A percentile compares a stretch with the other conserved stretches of the same genome.
Evolutionary conservation across 2,797 vertebrate genomes (phyloP).

Genomic region (Acipenser transmontanus): DNA sequence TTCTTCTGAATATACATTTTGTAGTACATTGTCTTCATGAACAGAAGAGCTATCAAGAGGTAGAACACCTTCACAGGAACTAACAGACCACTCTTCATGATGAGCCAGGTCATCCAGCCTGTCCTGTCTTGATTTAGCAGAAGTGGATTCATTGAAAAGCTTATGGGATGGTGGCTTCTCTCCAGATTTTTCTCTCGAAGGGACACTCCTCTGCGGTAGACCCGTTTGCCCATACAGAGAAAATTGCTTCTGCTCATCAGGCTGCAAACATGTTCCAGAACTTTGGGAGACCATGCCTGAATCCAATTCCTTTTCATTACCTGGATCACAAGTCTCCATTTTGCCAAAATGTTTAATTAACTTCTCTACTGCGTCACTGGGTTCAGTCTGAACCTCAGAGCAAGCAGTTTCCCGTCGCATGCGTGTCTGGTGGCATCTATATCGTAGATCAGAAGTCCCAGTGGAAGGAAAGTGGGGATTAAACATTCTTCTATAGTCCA

Average conservation of each 20-base stretch:
- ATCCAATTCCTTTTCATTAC: constrained; percentile 42
- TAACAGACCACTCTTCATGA: constrained; percentile 36
- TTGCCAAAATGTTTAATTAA: constrained; percentile 62
- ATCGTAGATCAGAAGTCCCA: constrained; percentile 35
- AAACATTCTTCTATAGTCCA: constrained; percentile 58
- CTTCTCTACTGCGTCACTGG: constrained; percentile 55
- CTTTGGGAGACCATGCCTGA: constrained; percentile 53
- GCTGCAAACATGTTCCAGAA: constrained; percentile 41
- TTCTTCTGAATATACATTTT: background rate
- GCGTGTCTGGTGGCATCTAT: constrained; percentile 30
- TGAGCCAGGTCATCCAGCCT: constrained; percentile 29
- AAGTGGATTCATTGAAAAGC: constrained; percentile 26
- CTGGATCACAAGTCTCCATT: constrained; percentile 35
- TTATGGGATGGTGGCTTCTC: constrained; percentile 21
- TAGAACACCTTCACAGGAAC: constrained; percentile 36
- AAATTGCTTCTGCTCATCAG: constrained; percentile 33
- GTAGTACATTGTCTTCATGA: constrained; percentile 33
- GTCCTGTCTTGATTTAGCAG: constrained; percentile 30
- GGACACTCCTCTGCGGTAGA: background rate
- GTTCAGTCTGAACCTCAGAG: constrained; percentile 59
- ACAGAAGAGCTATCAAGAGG: constrained; percentile 55
- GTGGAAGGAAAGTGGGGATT: constrained; percentile 53
- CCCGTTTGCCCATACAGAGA: constrained; percentile 11
- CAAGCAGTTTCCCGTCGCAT: constrained; percentile 45
- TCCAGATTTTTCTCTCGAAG: background rate